phyloP scores from a whole-genome alignment of 1,140 invertebrate species.

The Trichonephila inaurata region DNA sequence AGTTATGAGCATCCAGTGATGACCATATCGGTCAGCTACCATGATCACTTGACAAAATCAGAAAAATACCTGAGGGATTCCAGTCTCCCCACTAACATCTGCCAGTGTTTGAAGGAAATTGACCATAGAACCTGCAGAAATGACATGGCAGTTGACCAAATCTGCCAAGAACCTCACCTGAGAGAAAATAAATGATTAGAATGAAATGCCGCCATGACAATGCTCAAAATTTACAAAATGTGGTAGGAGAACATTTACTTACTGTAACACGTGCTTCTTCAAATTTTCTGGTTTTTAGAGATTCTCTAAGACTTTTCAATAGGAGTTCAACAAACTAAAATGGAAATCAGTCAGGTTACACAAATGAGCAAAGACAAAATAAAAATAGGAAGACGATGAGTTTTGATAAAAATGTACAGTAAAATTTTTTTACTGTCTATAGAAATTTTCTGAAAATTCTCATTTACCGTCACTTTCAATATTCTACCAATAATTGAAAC shows the following conservation, averaged over 20 bases:
- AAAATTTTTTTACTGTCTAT: too few relatives aligned
- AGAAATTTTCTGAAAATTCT: too few relatives aligned
- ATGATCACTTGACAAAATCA: neutral
- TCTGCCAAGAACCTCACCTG: constrained; percentile 94
- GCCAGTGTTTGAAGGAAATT: constrained; percentile 96
- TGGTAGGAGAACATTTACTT: constrained; percentile 68
- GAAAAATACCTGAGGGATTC: constrained; percentile 87
- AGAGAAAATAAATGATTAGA: constrained; percentile 67
- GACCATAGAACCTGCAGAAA: constrained; percentile 94
- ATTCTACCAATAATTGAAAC: too few relatives aligned
- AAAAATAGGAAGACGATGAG: too few relatives aligned
- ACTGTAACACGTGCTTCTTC: constrained; percentile 86
- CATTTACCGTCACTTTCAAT: too few relatives aligned
- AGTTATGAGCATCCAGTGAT: too few relatives aligned
- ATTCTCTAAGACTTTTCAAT: constrained; percentile 96
- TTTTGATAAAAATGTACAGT: neutral
- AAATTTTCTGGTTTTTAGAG: constrained; percentile 94
- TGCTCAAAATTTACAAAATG: too few relatives aligned
- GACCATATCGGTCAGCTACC: too few relatives aligned
- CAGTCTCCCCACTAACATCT: constrained; percentile 96
- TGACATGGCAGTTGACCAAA: constrained; percentile 97
- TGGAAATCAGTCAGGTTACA: too few relatives aligned
- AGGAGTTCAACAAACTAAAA: constrained; percentile 89
- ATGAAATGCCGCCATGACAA: neutral
- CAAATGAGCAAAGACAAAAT: too few relatives aligned